Percentiles rank a stretch among this genome's conserved stretches.
These are phyloP conservation scores for Hypomesus transpacificus DNA, from an alignment of 2,113 vertebrate genomes.

Conservation along the genomic window DNA sequence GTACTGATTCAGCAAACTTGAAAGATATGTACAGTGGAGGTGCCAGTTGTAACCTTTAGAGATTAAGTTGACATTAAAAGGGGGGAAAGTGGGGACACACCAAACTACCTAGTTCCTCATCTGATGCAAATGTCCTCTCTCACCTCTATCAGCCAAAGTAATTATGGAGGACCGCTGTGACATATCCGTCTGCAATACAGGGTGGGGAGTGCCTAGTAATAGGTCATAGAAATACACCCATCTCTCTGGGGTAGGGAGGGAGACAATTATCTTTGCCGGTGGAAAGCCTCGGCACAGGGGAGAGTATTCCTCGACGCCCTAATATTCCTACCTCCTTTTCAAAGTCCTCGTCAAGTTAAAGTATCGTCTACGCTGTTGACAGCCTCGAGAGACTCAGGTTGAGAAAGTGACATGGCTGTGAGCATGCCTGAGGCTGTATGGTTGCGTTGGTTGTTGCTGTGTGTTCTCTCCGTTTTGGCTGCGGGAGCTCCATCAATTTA, in stretches of 20 bases:
- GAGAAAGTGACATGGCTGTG: constrained; percentile 42
- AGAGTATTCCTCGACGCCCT: constrained; percentile 32
- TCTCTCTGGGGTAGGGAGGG: constrained; percentile 52
- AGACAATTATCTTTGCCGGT: constrained; percentile 61
- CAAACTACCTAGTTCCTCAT: constrained; percentile 43
- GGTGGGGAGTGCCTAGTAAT: constrained; percentile 46
- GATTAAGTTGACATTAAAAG: constrained; percentile 68
- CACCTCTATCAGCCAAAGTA: constrained; percentile 74
- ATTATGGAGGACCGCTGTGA: constrained; percentile 65
- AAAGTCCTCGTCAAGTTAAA: constrained; percentile 31
- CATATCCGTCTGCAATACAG: constrained; percentile 48
- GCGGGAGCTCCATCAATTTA: constrained; percentile 39
- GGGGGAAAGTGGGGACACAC: constrained; percentile 38
- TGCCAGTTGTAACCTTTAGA: constrained; percentile 60
- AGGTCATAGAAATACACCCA: constrained; percentile 65
- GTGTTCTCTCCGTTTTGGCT: constrained; percentile 10
- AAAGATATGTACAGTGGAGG: constrained; percentile 36
- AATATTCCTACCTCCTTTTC: not conserved
- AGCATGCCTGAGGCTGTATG: constrained; percentile 37
- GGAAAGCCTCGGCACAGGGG: constrained; percentile 36
- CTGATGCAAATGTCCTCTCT: constrained; percentile 66
- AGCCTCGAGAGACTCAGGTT: constrained; percentile 39
- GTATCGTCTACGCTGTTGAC: constrained; percentile 31
- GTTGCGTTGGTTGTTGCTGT: constrained; percentile 14
- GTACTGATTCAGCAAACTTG: constrained; percentile 56